Evolutionary conservation across 2,797 vertebrate species (phyloP), one percentile per base, ranked within the genome.

Genomic region (Poecilia picta): DNA sequence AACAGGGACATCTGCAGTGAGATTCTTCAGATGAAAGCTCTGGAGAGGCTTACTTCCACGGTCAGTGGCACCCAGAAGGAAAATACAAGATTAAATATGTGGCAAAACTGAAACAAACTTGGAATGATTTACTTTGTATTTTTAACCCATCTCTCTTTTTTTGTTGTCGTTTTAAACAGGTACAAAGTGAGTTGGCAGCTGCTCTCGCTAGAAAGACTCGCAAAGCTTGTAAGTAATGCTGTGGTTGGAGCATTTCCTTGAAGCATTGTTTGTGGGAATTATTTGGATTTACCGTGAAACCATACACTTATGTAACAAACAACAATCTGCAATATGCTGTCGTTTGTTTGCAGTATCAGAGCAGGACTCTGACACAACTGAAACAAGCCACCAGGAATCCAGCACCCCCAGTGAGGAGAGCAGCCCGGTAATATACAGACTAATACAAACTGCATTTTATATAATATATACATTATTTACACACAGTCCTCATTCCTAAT

Each of bases 121-220:
- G 2, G 62, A 76, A 72, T 72, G 1, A 23, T 12, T 36, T 31
- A 45, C 36, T 8, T 46, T 3, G 20, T 46, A 16, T 1, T 59
- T 73, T 28, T 25, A 49, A 66, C 7, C 1, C 8, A 13, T 33
- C 15, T 2, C 10, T 4, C 8, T 25, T 75, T 78, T 15, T 51
- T 57, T n/a, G 1, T 12, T 13, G 5, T 36, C 36, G 80, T 82
- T 16, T 71, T 49, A 47, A 74, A 72, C 86, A 99, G 98, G 97
- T 99, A 81, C 98, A 99, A 94, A 97, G 95, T 91, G 98, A 99
- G 87, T 92, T 99, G 77, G 98, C 97, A 15, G 97, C 97, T 85
- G 97, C 98, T 86, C 97, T 99, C 75, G 98, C 98, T 73, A 93
- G 97, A 92, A 99, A 98, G 95, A 97, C 97, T 79, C 96, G 97